Percentiles rank a stretch among this genome's conserved stretches.
Evolutionary conservation across 2,113 vertebrate genomes (phyloP).

Genomic region (Axis porcinus): DNA sequence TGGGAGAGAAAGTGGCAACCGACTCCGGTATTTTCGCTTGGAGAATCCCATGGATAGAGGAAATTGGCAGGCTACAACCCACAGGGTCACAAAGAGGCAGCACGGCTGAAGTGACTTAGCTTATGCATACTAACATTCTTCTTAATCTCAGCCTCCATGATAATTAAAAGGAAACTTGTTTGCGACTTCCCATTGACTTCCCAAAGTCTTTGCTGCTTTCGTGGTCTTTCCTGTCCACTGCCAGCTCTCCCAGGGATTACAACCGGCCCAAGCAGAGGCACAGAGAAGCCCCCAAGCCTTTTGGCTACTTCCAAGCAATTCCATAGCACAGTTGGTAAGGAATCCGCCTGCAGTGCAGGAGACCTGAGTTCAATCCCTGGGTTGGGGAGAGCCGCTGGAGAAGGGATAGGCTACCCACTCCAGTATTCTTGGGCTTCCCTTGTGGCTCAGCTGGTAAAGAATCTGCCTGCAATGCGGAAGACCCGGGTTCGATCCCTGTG

Average conservation of each 20-base stretch:
- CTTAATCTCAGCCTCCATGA: background rate
- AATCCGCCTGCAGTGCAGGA: background rate
- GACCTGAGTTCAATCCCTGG: too few relatives aligned
- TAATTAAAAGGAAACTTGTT: background rate
- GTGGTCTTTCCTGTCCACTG: background rate
- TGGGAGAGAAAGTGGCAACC: background rate
- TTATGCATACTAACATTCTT: background rate
- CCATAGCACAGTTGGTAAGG: background rate
- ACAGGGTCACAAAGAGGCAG: background rate
- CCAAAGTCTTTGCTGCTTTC: background rate
- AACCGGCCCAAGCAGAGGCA: background rate
- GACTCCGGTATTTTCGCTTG: background rate
- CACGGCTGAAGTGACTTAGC: background rate
- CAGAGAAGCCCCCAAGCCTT: background rate
- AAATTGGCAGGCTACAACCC: background rate
- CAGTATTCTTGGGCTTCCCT: too few relatives aligned
- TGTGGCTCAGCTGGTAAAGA: background rate
- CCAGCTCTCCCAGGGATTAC: background rate
- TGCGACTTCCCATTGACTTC: background rate
- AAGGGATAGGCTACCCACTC: too few relatives aligned
- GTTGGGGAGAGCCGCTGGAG: too few relatives aligned
- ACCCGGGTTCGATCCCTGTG: background rate
- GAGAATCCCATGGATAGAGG: background rate
- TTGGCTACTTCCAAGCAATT: background rate
- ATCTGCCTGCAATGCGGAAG: accelerated